Evolutionary conservation across 2,797 vertebrate genomes (phyloP).

Genomic region (Parauchenoglanis punctatus): DNA sequence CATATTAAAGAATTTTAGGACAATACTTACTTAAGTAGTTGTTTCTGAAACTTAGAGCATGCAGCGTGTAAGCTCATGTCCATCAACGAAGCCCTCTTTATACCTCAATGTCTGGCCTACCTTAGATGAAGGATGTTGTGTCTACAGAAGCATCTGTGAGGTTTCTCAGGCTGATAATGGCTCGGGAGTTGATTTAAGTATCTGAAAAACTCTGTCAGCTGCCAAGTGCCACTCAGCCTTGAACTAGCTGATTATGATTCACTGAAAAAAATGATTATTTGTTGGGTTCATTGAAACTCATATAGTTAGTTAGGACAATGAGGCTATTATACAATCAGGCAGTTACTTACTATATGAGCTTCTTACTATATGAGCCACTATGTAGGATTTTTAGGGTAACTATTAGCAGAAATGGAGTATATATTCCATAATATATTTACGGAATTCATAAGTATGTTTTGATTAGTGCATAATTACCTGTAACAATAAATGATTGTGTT

Average conservation of each 20-base stretch:
- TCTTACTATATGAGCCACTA: too few relatives aligned
- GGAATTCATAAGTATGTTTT: too few relatives aligned
- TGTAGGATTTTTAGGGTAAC: too few relatives aligned
- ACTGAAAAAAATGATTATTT: too few relatives aligned
- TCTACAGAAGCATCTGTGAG: background rate
- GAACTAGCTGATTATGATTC: background rate
- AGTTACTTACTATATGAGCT: too few relatives aligned
- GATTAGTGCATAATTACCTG: too few relatives aligned
- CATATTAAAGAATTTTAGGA: background rate
- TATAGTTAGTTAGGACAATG: too few relatives aligned
- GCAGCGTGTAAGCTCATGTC: background rate
- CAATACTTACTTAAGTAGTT: background rate
- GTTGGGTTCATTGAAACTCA: too few relatives aligned
- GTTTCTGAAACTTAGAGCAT: background rate
- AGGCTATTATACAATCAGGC: too few relatives aligned
- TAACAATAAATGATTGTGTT: too few relatives aligned
- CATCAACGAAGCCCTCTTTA: background rate
- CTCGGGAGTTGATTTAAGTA: background rate
- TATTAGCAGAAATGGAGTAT: too few relatives aligned
- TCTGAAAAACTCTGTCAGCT: background rate
- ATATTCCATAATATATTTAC: too few relatives aligned
- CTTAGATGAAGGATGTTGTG: background rate
- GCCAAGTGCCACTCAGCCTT: background rate
- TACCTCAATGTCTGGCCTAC: background rate
- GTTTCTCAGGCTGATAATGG: background rate